Percentiles rank a stretch among this genome's conserved stretches.
phyloP scores from a whole-genome alignment of 2,888 invertebrate species.

The Proisotoma minuta region DNA sequence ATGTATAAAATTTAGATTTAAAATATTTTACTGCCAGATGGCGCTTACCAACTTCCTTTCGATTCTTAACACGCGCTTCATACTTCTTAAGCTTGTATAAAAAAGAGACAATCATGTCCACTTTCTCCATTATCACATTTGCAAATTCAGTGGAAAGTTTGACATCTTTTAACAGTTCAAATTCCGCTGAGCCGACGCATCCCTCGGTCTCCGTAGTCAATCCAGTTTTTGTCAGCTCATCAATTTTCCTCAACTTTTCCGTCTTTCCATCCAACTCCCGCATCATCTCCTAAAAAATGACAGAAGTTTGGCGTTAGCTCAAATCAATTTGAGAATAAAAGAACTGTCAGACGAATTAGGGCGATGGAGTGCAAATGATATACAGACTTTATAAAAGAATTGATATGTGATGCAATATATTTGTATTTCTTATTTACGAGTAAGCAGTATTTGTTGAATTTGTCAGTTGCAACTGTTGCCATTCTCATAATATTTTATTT shows the following conservation, averaged over 20 bases:
- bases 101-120: conserved; percentile 38
- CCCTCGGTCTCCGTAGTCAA: conserved; percentile 19
- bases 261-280: conserved; percentile 24
- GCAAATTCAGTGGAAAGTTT: conserved; percentile 32
- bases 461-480: too few relatives aligned
- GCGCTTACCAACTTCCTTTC: conserved; percentile 5
- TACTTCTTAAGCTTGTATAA: conserved; percentile 34
- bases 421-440: too few relatives aligned
- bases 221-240: conserved; percentile 30
- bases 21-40: too few relatives aligned
- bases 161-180: conserved; percentile 31
- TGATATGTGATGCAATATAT: too few relatives aligned
- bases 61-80: conserved; percentile 17
- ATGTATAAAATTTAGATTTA: too few relatives aligned
- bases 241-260: conserved; percentile 25
- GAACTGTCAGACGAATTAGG: too few relatives aligned
- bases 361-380: too few relatives aligned
- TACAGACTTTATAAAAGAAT: too few relatives aligned
- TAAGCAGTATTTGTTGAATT: too few relatives aligned
- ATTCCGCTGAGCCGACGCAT: conserved; percentile 29
- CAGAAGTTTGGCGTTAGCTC: too few relatives aligned
- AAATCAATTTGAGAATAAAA: too few relatives aligned
- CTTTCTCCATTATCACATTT: conserved; percentile 36
- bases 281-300: conserved; percentile 19
- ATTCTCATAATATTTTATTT: too few relatives aligned